phyloP scores from a whole-genome alignment of 2,113 vertebrate species.

The Salvator merianae region DNA sequence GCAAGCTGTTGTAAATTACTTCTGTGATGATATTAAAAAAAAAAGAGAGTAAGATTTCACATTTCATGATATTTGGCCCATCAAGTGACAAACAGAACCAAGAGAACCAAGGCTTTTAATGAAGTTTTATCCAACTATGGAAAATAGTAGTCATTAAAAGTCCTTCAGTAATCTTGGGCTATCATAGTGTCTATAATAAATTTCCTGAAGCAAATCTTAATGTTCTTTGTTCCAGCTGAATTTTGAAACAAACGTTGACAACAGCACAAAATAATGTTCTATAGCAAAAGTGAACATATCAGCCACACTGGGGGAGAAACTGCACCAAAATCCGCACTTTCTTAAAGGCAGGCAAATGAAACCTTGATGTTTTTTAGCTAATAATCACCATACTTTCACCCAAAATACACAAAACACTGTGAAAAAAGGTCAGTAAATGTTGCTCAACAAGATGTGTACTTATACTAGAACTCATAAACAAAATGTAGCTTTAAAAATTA shows the following conservation, averaged over 20 bases:
- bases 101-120: neutral
- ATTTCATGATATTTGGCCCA: neutral
- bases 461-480: slow-evolving; percentile 1
- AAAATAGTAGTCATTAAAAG: slow-evolving; percentile 15
- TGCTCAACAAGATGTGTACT: slow-evolving; percentile 34
- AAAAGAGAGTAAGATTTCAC: neutral
- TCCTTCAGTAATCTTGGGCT: neutral
- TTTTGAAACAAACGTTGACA: slow-evolving; percentile 41
- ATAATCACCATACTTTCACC: slow-evolving; percentile 20
- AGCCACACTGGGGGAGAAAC: slow-evolving; percentile 65
- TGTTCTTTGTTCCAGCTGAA: slow-evolving; percentile 14
- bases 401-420: neutral
- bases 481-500: slow-evolving; percentile 5
- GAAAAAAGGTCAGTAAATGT: slow-evolving; percentile 20
- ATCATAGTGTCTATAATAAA: neutral
- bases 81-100: slow-evolving; percentile 11
- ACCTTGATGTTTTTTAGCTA: slow-evolving; percentile 11
- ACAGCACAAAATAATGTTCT: slow-evolving; percentile 46
- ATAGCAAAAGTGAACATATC: slow-evolving; percentile 45
- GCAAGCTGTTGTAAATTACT: neutral
- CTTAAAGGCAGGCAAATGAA: slow-evolving; percentile 38
- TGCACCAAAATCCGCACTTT: slow-evolving; percentile 47
- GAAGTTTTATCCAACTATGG: slow-evolving; percentile 26
- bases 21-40: neutral
- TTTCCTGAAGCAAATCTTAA: slow-evolving; percentile 44